Evolutionary conservation across 2,113 vertebrate genomes (phyloP).

Genomic region (Emydocephalus ijimae): DNA sequence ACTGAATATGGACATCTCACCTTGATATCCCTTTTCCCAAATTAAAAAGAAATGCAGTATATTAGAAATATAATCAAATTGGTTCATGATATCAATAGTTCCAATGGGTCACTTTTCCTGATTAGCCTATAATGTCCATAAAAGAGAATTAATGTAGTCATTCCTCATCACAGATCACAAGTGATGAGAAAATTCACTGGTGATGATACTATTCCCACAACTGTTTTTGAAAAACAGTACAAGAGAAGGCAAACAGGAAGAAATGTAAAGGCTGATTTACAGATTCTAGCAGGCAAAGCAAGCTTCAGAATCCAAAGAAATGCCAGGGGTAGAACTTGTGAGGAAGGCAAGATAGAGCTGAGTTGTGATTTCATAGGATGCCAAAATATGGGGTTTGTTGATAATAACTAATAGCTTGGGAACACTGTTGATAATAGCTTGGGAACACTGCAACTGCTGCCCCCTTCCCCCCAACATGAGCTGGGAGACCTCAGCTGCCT

Average conservation of each 20-base stretch:
- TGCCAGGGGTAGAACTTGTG: neutral
- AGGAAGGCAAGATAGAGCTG: neutral
- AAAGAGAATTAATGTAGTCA: neutral
- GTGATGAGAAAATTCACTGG: neutral
- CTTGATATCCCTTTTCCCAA: neutral
- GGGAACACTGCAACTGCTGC: neutral
- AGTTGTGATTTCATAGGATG: neutral
- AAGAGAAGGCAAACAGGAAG: neutral
- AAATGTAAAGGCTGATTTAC: neutral
- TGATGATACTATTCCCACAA: neutral
- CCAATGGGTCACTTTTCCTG: neutral
- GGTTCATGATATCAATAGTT: neutral
- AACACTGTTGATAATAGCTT: neutral
- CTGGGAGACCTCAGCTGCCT: neutral
- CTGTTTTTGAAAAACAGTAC: neutral
- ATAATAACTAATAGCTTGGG: neutral
- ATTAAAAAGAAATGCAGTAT: slow-evolving; percentile 4
- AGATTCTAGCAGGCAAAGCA: neutral
- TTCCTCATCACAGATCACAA: neutral
- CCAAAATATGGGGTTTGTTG: neutral
- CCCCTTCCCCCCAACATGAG: neutral
- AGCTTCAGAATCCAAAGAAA: neutral
- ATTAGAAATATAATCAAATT: neutral
- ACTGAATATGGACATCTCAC: neutral
- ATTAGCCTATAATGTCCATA: neutral